Base-by-base conservation (phyloP, 2,113 vertebrate species). In the Pedionomus torquatus region DNA sequence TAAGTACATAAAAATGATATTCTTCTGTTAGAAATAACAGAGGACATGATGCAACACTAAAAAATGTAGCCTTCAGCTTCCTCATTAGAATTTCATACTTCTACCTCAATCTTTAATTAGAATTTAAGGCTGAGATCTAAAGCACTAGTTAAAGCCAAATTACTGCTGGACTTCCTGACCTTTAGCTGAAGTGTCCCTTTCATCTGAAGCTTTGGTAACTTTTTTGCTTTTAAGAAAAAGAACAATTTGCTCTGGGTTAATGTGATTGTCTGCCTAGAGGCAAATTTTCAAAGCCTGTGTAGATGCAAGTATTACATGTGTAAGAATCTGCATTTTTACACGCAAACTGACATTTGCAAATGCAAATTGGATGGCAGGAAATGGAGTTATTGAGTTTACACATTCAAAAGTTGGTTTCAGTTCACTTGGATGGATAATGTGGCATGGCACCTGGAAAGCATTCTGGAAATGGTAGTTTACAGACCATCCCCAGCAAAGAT, bases 91-190 rank as follows among this genome's bases (percentile, higher is more conserved):
- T 96, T 88, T 95, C 43, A 60, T 93, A 69, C 52, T 78, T 89
- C 84, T 94, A 91, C 68, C 48, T 88, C 77, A 58, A 63, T 81
- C 80, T 95, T 95, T 94, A 95, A 95, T 93, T 96, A 83, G 70
- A 97, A 96, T 89, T 88, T 84, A 91, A 95, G 90, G 58, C 51
- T 81, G 48, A 93, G 31, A 71, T 92, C 69, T 94, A 78, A 94
- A 96, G 66, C n/a, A 92, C 49, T 78, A 78, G 85, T 81, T 90
- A 92, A 82, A 84, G 52, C 57, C 75, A 93, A 90, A 92, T 89
- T 94, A 76, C 43, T 90, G 37, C 51, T 92, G 90, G 46, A 74
- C 97, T 96, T 95, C 55, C 86, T 91, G 93, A 82, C 83, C 89
- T 96, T 95, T 96, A 80, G 20, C 51, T 77, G 54, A 94, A 90